Evolutionary conservation across 2,888 invertebrate genomes (phyloP).

Genomic region (Hydropsyche betteni): DNA sequence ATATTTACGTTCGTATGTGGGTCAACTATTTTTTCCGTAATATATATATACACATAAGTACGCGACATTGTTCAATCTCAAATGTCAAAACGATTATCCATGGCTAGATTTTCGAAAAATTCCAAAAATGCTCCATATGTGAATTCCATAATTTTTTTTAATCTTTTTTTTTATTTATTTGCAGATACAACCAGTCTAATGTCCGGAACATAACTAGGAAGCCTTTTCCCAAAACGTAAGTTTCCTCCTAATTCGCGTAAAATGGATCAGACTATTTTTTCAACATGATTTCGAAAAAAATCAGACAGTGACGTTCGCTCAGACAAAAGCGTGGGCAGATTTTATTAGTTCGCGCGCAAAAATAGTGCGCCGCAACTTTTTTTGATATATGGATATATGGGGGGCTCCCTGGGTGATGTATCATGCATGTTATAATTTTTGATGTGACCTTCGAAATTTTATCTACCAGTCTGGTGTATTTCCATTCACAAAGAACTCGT

Average conservation of each 20-base stretch:
- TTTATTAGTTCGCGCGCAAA: constrained; percentile 22
- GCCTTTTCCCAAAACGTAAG: too few species aligned
- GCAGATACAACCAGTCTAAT: too few species aligned
- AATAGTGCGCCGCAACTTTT: constrained; percentile 16
- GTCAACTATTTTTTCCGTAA: constrained; percentile 18
- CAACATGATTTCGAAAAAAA: too few species aligned
- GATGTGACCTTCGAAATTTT: too few species aligned
- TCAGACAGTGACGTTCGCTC: constrained; percentile 26
- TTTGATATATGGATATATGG: constrained; percentile 7
- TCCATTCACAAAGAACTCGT: too few species aligned
- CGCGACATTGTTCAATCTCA: neutral
- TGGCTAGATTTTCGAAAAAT: too few species aligned
- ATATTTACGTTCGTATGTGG: constrained; percentile 25
- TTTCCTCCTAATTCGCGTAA: too few species aligned
- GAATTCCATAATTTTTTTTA: neutral
- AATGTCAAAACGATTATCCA: too few species aligned
- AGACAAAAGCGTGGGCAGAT: constrained; percentile 12
- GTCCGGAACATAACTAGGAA: too few species aligned
- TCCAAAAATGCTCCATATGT: too few species aligned
- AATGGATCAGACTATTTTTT: too few species aligned
- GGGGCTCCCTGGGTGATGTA: constrained; percentile 14
- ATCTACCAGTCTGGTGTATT: too few species aligned
- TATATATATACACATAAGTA: neutral
- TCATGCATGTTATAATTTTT: neutral
- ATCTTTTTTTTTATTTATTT: neutral